Evolutionary conservation across 2,888 invertebrate genomes (phyloP).

Genomic region (Morinoia aosen): DNA sequence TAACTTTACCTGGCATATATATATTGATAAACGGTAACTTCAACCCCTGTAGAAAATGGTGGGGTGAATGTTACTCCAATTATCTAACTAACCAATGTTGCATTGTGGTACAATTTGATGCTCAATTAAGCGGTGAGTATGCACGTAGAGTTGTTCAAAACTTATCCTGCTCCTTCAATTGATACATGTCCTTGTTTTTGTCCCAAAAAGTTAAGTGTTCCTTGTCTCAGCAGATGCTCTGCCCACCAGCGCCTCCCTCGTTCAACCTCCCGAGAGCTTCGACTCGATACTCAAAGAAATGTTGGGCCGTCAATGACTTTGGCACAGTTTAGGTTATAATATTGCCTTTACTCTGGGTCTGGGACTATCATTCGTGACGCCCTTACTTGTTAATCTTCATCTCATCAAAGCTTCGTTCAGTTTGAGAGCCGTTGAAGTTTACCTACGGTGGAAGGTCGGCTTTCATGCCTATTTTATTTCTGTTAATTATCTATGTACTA

Average conservation of each 20-base stretch:
- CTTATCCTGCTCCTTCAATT: no score
- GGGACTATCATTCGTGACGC: neutral
- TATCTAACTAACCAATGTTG: no score
- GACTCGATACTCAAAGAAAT: constrained; percentile 61
- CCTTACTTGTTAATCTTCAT: neutral
- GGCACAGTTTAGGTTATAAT: constrained; percentile 40
- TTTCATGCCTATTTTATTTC: neutral
- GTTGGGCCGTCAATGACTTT: constrained; percentile 61
- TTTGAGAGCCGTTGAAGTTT: neutral
- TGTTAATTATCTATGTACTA: neutral
- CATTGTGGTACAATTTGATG: no score
- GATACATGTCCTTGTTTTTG: no score
- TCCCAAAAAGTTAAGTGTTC: neutral
- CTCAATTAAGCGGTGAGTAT: no score
- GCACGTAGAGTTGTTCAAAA: no score
- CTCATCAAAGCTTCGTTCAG: neutral
- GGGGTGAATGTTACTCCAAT: no score
- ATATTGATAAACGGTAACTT: no score
- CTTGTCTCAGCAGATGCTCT: neutral
- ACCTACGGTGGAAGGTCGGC: neutral
- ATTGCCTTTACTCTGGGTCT: neutral
- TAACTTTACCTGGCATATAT: no score
- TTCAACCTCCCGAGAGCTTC: constrained; percentile 44
- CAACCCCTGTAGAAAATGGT: no score
- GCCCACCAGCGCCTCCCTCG: neutral